phyloP scores from a whole-genome alignment of 2,888 invertebrate genomes.

The Dorcus hopei region DNA sequence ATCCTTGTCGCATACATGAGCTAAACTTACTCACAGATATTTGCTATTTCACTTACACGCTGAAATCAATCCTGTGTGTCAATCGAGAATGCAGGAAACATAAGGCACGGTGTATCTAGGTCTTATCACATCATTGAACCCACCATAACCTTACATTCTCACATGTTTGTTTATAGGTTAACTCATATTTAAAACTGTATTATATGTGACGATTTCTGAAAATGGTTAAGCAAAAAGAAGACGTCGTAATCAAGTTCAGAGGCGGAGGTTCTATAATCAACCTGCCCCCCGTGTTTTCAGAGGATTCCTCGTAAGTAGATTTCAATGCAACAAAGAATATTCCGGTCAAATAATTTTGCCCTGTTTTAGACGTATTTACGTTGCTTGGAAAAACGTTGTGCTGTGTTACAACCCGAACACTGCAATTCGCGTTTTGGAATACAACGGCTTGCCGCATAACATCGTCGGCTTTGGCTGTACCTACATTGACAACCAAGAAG shows the following conservation, averaged over 20 bases:
- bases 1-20: too few species aligned
- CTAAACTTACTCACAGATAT: too few species aligned
- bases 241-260: slow-evolving; percentile 37
- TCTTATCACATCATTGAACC: too few species aligned
- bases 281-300: slow-evolving; percentile 60
- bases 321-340: background rate
- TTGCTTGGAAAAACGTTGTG: slow-evolving; percentile 58
- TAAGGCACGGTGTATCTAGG: too few species aligned
- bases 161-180: background rate
- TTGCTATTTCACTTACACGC: too few species aligned
- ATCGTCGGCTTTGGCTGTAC: slow-evolving; percentile 55
- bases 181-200: background rate
- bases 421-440: slow-evolving; percentile 59
- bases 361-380: slow-evolving; percentile 56
- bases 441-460: slow-evolving; percentile 53
- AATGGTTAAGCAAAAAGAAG: slow-evolving; percentile 14
- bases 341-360: background rate
- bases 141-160: background rate
- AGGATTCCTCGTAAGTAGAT: slow-evolving; percentile 58
- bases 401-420: slow-evolving; percentile 64
- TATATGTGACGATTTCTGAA: background rate
- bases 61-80: too few species aligned
- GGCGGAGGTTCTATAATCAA: slow-evolving; percentile 63
- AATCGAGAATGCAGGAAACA: too few species aligned
- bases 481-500: slow-evolving; percentile 44